Conservation (phyloP, 2,113 vertebrate species). For the Chloropsis cyanopogon region DNA sequence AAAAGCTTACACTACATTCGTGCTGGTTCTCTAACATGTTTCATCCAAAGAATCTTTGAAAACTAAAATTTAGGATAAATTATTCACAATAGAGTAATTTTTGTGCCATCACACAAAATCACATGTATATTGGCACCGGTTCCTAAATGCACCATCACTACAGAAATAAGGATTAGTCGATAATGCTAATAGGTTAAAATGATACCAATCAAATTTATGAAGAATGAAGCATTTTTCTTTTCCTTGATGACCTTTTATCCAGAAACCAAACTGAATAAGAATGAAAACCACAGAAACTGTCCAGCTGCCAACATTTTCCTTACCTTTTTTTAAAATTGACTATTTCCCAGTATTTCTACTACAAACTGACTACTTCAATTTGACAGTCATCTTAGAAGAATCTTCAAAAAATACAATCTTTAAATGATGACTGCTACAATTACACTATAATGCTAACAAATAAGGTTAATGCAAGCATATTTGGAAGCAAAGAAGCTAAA, state of each 20-base stretch:
- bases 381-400: background rate
- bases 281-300: background rate
- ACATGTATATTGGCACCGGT: background rate
- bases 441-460: background rate
- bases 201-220: background rate
- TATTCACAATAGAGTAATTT: background rate
- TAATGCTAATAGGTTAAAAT: background rate
- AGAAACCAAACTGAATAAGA: background rate
- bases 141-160: background rate
- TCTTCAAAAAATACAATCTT: background rate
- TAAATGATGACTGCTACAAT: background rate
- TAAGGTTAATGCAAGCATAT: background rate
- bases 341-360: background rate
- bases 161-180: background rate
- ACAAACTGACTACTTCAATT: background rate
- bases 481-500: background rate
- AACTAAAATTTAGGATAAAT: background rate
- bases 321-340: background rate
- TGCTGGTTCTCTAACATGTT: background rate
- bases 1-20: background rate
- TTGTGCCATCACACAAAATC: background rate
- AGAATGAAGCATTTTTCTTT: background rate
- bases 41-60: background rate
- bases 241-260: background rate
- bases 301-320: background rate